Evolutionary conservation across 1,140 invertebrate genomes (phyloP).

Genomic region (Cydia pomonella): DNA sequence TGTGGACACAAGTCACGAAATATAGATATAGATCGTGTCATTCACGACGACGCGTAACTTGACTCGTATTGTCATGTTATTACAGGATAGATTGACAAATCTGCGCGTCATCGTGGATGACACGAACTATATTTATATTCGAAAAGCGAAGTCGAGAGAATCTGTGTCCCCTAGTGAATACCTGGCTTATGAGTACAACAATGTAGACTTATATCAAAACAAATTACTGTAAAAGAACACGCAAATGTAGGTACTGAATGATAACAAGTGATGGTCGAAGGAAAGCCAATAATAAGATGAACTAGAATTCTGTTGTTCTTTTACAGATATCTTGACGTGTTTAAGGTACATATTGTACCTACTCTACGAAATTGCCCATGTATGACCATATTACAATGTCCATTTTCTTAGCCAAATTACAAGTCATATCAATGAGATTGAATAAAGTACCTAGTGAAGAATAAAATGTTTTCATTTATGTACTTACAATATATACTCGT

Average conservation of each 20-base stretch:
- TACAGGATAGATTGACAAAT: too few species aligned
- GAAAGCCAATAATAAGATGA: too few species aligned
- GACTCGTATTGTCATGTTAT: too few species aligned
- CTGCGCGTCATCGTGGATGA: too few species aligned
- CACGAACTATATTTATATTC: too few species aligned
- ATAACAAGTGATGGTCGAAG: background rate
- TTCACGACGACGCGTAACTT: too few species aligned
- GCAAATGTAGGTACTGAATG: background rate
- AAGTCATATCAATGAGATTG: conserved; percentile 79
- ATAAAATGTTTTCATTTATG: conserved; percentile 47
- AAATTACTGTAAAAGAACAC: background rate
- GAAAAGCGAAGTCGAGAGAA: too few species aligned
- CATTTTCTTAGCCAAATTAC: conserved; percentile 74
- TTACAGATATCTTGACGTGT: too few species aligned
- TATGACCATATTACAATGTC: conserved; percentile 52
- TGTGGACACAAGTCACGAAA: too few species aligned
- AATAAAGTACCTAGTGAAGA: conserved; percentile 70
- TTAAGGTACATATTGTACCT: background rate
- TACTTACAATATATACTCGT: background rate
- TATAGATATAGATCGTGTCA: too few species aligned
- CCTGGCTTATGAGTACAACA: background rate
- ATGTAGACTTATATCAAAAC: background rate
- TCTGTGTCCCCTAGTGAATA: too few species aligned
- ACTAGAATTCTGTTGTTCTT: too few species aligned
- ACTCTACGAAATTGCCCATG: conserved; percentile 48